Evolutionary conservation across 2,888 invertebrate genomes (phyloP).

Genomic region (Lordiphosa andalusiaca): DNA sequence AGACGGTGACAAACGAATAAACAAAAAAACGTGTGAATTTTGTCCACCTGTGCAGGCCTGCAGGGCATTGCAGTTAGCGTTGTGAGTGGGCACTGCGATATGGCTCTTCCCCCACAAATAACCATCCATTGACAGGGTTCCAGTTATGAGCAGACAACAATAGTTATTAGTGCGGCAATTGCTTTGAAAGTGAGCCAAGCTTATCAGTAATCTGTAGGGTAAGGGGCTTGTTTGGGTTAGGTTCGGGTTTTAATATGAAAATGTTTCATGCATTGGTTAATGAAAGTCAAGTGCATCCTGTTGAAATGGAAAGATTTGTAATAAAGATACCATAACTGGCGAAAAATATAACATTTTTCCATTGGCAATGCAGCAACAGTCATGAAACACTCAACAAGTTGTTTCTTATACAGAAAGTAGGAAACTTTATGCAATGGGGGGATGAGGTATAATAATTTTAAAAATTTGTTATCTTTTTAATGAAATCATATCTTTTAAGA

Average conservation of each 20-base stretch:
- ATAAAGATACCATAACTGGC: too few species aligned
- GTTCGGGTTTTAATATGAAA: constrained; percentile 32
- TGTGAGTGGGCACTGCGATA: constrained; percentile 33
- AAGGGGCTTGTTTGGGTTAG: constrained; percentile 39
- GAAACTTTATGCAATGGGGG: too few species aligned
- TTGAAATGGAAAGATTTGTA: too few species aligned
- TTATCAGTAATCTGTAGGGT: constrained; percentile 6
- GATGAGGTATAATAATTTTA: too few species aligned
- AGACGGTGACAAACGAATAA: constrained; percentile 13
- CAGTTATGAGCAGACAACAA: constrained; percentile 22
- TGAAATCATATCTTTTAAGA: too few species aligned
- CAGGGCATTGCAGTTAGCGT: constrained; percentile 47
- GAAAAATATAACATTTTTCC: too few species aligned
- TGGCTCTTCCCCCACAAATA: background rate
- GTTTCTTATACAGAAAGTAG: too few species aligned
- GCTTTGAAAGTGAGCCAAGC: constrained; percentile 33
- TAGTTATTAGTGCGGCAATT: constrained; percentile 26
- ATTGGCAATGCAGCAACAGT: too few species aligned
- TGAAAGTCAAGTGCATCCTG: too few species aligned
- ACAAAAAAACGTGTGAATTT: constrained; percentile 55
- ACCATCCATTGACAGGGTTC: constrained; percentile 21
- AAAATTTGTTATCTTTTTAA: too few species aligned
- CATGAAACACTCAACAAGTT: too few species aligned
- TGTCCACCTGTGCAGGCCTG: constrained; percentile 61
- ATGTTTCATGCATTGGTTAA: too few species aligned